Evolutionary conservation across 2,113 vertebrate species (phyloP), one percentile per base, ranked within the genome.

Genomic region (Sylvicapra grimmia): DNA sequence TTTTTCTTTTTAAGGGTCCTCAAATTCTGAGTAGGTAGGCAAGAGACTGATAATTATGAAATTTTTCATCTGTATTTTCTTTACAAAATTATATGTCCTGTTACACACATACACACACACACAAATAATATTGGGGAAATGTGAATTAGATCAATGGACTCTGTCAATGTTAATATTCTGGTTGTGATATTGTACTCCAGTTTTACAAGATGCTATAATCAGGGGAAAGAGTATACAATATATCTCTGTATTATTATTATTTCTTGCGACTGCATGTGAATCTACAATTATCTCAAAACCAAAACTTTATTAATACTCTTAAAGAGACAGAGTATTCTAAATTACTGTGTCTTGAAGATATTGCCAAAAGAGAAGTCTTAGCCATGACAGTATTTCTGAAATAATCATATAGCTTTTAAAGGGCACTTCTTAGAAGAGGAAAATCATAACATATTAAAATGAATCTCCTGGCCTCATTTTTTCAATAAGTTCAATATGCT

Each of bases 261-360:
- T 75, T 89, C 93, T 79, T 44, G 65, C 3, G 18, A 96, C 10
- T 75, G 47, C 44, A 49, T 49, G 21, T 25, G 40, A 93, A 56
- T 89, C n/a, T 40, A 93, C 0, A 86, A 79, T 49, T 31, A 77
- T 40, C 19, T 87, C 27, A 93, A 91, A 93, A 91, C 18, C 31
- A 89, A 95, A 80, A 40, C 1, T 11, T 59, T 86, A n/a, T 63
- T 58, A 31, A 21, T 83, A 91, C 2, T 92, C 23, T 95, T 92
- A 44, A 95, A 96, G 86, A 87, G 3, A 72, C 15, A 96, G 19
- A 56, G 33, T 59, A 94, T 83, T 82, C 10, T 96, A 94, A 96
- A 96, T 33, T 72, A 82, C 21, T 86, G 5, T 72, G 23, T 94
- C 92, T 86, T 77, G 58, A 90, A 61, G 31, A 61, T 5, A 97